Evolutionary conservation across 2,113 vertebrate species (phyloP).

Genomic region (Mormyrus lacerda): DNA sequence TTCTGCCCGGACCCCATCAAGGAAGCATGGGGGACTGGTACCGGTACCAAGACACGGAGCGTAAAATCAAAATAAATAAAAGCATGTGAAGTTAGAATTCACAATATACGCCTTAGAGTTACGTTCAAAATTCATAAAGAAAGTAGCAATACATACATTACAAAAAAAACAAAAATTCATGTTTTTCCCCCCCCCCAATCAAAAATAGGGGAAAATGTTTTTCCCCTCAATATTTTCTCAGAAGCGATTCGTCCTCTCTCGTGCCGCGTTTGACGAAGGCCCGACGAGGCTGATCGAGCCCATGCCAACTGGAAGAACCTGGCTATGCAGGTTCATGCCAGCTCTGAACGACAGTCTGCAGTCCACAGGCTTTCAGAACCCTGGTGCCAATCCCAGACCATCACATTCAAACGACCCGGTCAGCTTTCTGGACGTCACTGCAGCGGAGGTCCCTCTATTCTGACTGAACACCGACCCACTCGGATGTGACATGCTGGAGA

Average conservation of each 20-base stretch:
- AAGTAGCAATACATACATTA: neutral
- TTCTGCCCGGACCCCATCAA: slow-evolving; percentile 26
- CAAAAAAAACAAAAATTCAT: neutral
- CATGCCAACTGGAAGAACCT: slow-evolving; percentile 42
- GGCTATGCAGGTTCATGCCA: slow-evolving; percentile 22
- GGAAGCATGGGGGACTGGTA: neutral
- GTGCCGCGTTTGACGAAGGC: slow-evolving; percentile 48
- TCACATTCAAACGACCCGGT: slow-evolving; percentile 41
- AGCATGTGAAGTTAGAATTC: neutral
- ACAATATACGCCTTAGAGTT: neutral
- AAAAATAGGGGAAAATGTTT: neutral
- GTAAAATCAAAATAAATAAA: neutral
- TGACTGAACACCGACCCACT: slow-evolving; percentile 26
- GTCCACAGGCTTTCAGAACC: slow-evolving; percentile 34
- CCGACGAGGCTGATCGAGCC: slow-evolving; percentile 50
- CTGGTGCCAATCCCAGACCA: slow-evolving; percentile 35
- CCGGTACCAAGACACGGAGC: neutral
- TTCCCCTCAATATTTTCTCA: slow-evolving; percentile 36
- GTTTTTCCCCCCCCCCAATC: neutral
- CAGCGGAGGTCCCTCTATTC: slow-evolving; percentile 20
- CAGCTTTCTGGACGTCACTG: slow-evolving; percentile 18
- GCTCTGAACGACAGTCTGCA: slow-evolving; percentile 26
- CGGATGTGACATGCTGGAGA: neutral
- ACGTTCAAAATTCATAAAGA: neutral
- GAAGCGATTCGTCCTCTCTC: slow-evolving; percentile 38